A percentile compares a stretch with the other conserved stretches of the same genome.
Evolutionary conservation across 2,888 invertebrate genomes (phyloP).

Genomic region (Amblyteles armatorius): DNA sequence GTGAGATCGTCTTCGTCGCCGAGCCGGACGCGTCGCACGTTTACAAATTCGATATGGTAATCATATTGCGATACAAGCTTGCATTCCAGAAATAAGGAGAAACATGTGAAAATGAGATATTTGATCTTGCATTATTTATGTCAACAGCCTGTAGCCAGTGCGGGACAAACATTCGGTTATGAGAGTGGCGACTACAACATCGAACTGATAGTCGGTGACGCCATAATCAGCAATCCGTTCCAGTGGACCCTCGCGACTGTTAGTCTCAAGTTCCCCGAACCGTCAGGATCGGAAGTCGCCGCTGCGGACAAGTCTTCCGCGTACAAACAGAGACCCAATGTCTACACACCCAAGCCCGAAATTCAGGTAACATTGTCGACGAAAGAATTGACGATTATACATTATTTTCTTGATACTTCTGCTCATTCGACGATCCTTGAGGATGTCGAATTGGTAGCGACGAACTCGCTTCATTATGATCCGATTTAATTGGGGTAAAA

Average conservation of each 20-base stretch:
- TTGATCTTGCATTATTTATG: conserved; percentile 41
- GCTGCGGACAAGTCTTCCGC: conserved; percentile 77
- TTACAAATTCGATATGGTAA: conserved; percentile 96
- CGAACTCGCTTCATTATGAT: too few relatives aligned
- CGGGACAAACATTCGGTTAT: conserved; percentile 92
- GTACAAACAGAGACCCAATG: conserved; percentile 78
- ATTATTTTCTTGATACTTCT: too few relatives aligned
- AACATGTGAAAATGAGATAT: not conserved
- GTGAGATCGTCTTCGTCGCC: conserved; percentile 97
- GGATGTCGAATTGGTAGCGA: too few relatives aligned
- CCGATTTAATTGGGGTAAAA: too few relatives aligned
- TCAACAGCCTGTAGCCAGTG: conserved; percentile 90
- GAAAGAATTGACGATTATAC: not conserved
- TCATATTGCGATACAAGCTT: conserved; percentile 71
- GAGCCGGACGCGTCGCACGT: conserved; percentile 92
- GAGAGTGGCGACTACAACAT: conserved; percentile 92
- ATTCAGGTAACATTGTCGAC: conserved; percentile 85
- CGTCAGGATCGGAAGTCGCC: conserved; percentile 74
- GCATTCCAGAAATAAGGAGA: not conserved
- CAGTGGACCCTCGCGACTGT: conserved; percentile 94
- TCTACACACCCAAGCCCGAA: conserved; percentile 87
- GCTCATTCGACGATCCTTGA: too few relatives aligned
- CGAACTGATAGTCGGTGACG: conserved; percentile 95
- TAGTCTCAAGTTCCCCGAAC: conserved; percentile 88
- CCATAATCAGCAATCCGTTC: conserved; percentile 94